Conservation (phyloP, 2,797 vertebrate genomes). For the Thunnus albacares region DNA sequence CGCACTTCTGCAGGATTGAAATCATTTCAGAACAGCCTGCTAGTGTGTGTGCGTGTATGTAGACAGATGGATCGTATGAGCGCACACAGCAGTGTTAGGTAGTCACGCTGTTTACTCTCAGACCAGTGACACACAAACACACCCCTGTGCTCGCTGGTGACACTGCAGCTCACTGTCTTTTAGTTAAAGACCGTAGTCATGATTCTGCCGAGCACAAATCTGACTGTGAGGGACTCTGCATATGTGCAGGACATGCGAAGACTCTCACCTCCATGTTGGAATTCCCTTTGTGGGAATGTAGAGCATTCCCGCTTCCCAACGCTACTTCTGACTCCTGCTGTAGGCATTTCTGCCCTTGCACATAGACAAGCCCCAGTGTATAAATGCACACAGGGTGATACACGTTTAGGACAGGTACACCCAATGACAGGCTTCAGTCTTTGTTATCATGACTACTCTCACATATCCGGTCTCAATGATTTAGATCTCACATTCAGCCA, state of each 20-base stretch:
- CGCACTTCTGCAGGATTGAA: slow-evolving; percentile 25
- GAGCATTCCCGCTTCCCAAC: slow-evolving; percentile 63
- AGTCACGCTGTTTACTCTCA: slow-evolving; percentile 80
- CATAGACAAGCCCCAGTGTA: background rate
- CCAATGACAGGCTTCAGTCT: slow-evolving; percentile 1
- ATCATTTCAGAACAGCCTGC: slow-evolving; percentile 56
- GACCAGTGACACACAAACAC: slow-evolving; percentile 79
- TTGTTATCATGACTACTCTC: slow-evolving; percentile 3
- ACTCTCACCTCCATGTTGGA: slow-evolving; percentile 84
- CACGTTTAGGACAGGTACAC: slow-evolving; percentile 30
- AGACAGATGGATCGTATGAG: slow-evolving; percentile 59
- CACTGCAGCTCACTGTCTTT: slow-evolving; percentile 64
- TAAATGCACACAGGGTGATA: slow-evolving; percentile 21
- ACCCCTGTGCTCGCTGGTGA: slow-evolving; percentile 59
- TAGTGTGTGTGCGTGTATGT: slow-evolving; percentile 42
- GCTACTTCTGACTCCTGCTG: slow-evolving; percentile 63
- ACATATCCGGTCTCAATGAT: slow-evolving; percentile 1
- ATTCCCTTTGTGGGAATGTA: slow-evolving; percentile 77
- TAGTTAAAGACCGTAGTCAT: slow-evolving; percentile 62
- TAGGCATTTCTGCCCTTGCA: slow-evolving; percentile 50
- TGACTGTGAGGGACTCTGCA: slow-evolving; percentile 60
- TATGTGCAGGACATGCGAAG: slow-evolving; percentile 82
- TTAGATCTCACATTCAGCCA: slow-evolving; percentile 20
- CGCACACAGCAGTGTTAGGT: slow-evolving; percentile 76
- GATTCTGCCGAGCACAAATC: slow-evolving; percentile 57